Conservation (phyloP, 2,113 vertebrate genomes). For the Saccopteryx leptura region DNA sequence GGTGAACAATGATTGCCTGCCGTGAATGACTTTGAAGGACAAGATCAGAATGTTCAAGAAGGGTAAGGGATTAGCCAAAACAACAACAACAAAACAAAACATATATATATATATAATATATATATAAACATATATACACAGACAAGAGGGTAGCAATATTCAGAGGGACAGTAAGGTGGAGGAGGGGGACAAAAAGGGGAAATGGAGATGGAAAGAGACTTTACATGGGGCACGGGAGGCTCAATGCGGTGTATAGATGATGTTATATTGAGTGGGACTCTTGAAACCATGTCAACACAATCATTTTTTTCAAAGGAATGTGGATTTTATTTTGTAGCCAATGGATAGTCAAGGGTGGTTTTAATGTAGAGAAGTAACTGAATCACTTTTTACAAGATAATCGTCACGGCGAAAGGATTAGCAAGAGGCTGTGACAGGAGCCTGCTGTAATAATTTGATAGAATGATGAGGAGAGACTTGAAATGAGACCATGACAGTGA, state of each 20-base stretch:
- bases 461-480: neutral
- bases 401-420: slow-evolving; percentile 1
- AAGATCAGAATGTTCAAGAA: neutral
- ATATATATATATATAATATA: no score
- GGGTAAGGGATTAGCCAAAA: no score
- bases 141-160: no score
- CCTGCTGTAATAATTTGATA: slow-evolving; percentile 8
- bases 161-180: no score
- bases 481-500: neutral
- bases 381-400: neutral
- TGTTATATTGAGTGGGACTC: no score
- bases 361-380: slow-evolving; percentile 6
- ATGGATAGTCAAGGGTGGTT: neutral
- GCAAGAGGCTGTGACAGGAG: neutral
- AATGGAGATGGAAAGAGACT: no score
- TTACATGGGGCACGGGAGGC: no score
- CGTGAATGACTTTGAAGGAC: neutral
- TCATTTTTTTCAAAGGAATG: neutral
- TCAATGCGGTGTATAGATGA: no score
- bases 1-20: neutral
- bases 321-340: neutral
- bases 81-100: no score
- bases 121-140: no score
- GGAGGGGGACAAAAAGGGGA: no score
- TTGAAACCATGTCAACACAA: no score